Conservation (phyloP, 2,113 vertebrate genomes). For the Drymodes brunneopygia region DNA sequence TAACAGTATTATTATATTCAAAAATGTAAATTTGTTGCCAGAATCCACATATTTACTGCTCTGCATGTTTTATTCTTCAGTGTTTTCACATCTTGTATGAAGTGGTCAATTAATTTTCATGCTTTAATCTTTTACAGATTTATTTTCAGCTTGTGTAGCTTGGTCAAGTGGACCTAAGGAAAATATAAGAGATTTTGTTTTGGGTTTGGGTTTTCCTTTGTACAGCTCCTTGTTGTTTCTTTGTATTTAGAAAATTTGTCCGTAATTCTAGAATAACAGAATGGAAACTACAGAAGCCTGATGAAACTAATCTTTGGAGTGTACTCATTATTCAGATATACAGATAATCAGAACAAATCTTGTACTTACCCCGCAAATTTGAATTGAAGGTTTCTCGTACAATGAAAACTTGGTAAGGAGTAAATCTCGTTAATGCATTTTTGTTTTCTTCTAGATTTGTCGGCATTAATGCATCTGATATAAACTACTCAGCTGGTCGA, state of each 20-base stretch:
- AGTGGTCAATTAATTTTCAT: conserved; percentile 51
- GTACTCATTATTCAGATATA: neutral
- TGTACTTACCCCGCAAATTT: neutral
- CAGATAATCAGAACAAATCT: neutral
- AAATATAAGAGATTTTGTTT: neutral
- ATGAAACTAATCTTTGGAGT: neutral
- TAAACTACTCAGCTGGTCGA: conserved; percentile 89
- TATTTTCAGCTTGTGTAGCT: conserved; percentile 14
- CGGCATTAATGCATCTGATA: conserved; percentile 91
- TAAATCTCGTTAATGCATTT: conserved; percentile 23
- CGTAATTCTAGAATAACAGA: neutral
- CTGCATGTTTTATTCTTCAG: conserved; percentile 44
- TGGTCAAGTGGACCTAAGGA: neutral
- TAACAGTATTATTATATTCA: conserved; percentile 70
- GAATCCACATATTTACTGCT: conserved; percentile 67
- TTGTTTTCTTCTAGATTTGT: conserved; percentile 83
- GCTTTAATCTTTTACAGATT: neutral
- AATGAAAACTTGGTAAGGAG: neutral
- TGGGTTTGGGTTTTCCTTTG: neutral
- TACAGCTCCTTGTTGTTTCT: neutral
- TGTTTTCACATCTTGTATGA: conserved; percentile 59
- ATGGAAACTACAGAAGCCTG: neutral
- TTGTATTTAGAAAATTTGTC: neutral
- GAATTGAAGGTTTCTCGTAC: neutral
- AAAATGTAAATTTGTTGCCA: conserved; percentile 74